Conservation (phyloP, 1,140 invertebrate species). For the Drosophila lacteicornis region DNA sequence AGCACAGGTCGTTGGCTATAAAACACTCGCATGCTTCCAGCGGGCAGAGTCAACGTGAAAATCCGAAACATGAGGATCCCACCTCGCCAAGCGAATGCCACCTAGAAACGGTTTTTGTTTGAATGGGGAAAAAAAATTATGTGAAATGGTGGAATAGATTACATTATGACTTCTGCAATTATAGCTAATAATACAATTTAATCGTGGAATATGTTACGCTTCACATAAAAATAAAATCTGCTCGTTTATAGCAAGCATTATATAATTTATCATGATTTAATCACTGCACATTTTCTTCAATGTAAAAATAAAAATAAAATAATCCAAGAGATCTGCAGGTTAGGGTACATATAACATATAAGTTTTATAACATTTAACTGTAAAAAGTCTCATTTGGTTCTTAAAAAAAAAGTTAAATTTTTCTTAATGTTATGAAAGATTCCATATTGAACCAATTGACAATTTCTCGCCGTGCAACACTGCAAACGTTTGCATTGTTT, state of each 20-base stretch:
- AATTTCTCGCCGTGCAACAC: slow-evolving; percentile 3
- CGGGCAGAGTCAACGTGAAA: slow-evolving; percentile 49
- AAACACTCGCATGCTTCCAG: slow-evolving; percentile 52
- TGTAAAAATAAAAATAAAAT: background rate
- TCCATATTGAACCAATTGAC: too few species aligned
- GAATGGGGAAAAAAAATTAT: background rate
- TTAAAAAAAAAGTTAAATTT: too few species aligned
- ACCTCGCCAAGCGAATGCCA: slow-evolving; percentile 2
- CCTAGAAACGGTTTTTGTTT: slow-evolving; percentile 6
- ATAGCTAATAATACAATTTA: background rate
- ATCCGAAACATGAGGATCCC: slow-evolving; percentile 10
- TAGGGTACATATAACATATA: background rate
- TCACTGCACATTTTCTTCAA: background rate
- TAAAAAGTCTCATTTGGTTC: background rate
- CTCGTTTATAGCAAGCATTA: background rate
- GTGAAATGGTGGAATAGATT: background rate
- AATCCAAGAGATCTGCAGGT: background rate
- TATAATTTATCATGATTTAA: background rate
- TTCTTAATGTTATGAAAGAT: background rate
- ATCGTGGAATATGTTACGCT: too few species aligned
- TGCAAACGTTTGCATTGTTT: slow-evolving; percentile 64
- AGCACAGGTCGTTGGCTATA: slow-evolving; percentile 65
- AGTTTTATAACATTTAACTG: background rate
- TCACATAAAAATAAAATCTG: background rate
- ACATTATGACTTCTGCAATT: background rate